phyloP scores from a whole-genome alignment of 2,797 vertebrate species.

The Catostomus latipinnis region DNA sequence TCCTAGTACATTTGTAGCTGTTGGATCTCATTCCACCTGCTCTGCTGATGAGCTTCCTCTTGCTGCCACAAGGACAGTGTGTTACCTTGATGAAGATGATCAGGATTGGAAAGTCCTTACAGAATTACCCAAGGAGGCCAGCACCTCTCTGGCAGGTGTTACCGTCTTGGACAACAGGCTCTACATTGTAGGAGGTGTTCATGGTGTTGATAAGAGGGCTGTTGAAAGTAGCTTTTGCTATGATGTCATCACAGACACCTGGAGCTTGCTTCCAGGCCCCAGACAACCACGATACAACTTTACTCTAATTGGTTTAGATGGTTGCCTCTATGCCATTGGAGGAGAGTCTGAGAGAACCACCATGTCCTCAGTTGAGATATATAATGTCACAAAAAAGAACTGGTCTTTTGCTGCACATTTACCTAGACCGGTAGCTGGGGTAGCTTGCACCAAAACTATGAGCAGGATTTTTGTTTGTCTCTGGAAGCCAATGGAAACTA shows the following conservation, averaged over 20 bases:
- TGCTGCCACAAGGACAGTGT: constrained; percentile 82
- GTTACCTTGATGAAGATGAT: constrained; percentile 86
- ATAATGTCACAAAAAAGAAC: constrained; percentile 69
- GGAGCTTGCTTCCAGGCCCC: constrained; percentile 84
- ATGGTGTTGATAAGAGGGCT: constrained; percentile 85
- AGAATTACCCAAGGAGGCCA: constrained; percentile 83
- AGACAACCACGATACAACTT: constrained; percentile 89
- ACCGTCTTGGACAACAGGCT: constrained; percentile 87
- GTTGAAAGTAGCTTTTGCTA: constrained; percentile 91
- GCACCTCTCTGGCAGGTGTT: constrained; percentile 90
- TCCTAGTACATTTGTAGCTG: constrained; percentile 85
- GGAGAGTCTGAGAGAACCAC: constrained; percentile 83
- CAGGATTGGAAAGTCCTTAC: constrained; percentile 87
- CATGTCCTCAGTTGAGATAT: constrained; percentile 87
- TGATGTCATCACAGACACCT: constrained; percentile 74
- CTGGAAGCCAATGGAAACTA: constrained; percentile 88
- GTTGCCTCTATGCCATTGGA: constrained; percentile 85
- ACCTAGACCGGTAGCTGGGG: constrained; percentile 78
- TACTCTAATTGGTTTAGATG: constrained; percentile 83
- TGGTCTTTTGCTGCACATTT: constrained; percentile 84
- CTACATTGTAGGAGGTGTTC: constrained; percentile 90
- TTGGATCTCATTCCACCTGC: constrained; percentile 88
- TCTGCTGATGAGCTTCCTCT: constrained; percentile 77
- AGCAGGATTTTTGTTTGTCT: constrained; percentile 89
- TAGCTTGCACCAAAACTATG: constrained; percentile 81